Evolutionary conservation across 2,888 invertebrate genomes (phyloP).

Genomic region (Drosophila borborema): DNA sequence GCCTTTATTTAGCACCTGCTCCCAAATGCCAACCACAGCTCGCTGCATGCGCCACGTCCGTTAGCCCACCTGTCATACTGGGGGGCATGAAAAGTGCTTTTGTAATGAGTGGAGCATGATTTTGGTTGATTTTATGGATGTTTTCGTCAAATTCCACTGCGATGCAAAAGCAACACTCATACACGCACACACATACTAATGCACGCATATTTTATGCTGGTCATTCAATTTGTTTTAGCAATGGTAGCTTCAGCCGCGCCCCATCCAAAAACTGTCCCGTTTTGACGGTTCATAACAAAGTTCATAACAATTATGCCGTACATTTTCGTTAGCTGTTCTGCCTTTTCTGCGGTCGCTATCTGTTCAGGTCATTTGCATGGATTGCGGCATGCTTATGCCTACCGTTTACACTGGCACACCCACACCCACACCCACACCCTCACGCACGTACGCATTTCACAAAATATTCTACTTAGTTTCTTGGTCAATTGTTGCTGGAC

Average conservation of each 20-base stretch:
- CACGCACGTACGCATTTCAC: conserved; percentile 26
- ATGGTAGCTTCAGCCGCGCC: no score
- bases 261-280: conserved; percentile 15
- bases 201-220: conserved; percentile 42
- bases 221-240: conserved; percentile 62
- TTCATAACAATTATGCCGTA: conserved; percentile 62
- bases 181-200: not conserved
- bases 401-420: conserved; percentile 4
- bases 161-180: not conserved
- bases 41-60: conserved; percentile 6
- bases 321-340: conserved; percentile 35
- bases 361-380: conserved; percentile 22
- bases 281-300: conserved; percentile 53
- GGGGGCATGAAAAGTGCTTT: conserved; percentile 62
- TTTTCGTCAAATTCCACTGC: conserved; percentile 33
- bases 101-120: conserved; percentile 74
- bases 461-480: conserved; percentile 53
- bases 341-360: conserved; percentile 30
- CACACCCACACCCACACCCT: not conserved
- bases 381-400: conserved; percentile 5
- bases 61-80: conserved; percentile 23
- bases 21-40: not conserved
- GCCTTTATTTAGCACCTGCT: conserved; percentile 24
- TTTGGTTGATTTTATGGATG: conserved; percentile 47
- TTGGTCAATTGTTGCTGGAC: conserved; percentile 32